Base-by-base conservation (phyloP, 2,797 vertebrate genomes). In the Lindbergichthys nudifrons region DNA sequence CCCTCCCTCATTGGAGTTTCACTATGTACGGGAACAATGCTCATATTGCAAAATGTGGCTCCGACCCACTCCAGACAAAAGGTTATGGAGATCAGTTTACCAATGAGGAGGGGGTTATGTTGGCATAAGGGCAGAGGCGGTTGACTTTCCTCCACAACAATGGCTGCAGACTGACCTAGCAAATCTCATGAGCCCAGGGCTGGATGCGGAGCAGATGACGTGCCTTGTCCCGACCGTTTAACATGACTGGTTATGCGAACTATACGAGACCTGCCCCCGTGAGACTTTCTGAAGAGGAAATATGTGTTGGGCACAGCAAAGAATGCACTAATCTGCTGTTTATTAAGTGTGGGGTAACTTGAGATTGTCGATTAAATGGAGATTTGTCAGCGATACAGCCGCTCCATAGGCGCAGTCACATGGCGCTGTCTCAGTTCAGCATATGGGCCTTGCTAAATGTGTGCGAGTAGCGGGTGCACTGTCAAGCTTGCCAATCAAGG, bases 361-460 rank as follows among this genome's bases (percentile, higher is more conserved):
- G 96, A 97, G 96, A 96, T 92, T 93, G 94, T 92, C 90, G 95
- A 97, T 99, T 97, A 97, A 97, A 97, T 93, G 91, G 96, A 97
- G 96, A 98, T 97, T 97, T 97, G 93, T 93, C 93, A 87, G 80
- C 84, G 91, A 95, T 95, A 86, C 89, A 81, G 81, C 78, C 73
- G 50, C 84, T 81, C 87, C 82, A 83, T 87, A 94, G 88, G 94
- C 91, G 80, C 90, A 85, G 89, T 95, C 95, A 92, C 93, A 87
- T 90, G 91, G 79, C 84, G 58, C 83, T 77, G 89, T 90, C 84
- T 89, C 66, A 69, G 88, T 79, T 79, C 87, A 93, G 91, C 95
- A 95, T 93, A 95, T 91, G 89, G 94, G 86, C 85, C 86, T 86
- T 74, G 73, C 82, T 90, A 91, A 93, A 93, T 91, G 90, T 93